A percentile compares a stretch with the other conserved stretches of the same genome.
These are phyloP conservation scores for Acromyrmex heyeri DNA, from an alignment of 1,140 invertebrate species.

Conservation along the genomic window DNA sequence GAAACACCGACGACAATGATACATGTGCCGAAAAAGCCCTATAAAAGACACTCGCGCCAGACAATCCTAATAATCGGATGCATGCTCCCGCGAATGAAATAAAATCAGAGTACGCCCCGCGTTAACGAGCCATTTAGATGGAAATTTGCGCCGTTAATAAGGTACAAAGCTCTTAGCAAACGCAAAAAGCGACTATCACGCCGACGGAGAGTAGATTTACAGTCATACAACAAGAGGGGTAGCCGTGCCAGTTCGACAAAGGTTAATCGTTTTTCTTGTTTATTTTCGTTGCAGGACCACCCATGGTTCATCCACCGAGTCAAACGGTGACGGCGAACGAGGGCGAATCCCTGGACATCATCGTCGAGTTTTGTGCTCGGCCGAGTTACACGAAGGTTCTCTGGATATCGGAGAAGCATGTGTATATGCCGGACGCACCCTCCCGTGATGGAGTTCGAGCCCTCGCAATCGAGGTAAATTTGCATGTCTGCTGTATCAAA, in stretches of 20 bases:
- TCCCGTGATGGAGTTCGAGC: constrained; percentile 86
- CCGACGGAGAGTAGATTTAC: constrained; percentile 55
- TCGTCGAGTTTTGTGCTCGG: constrained; percentile 88
- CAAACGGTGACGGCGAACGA: constrained; percentile 87
- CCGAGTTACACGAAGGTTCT: constrained; percentile 87
- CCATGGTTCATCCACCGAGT: constrained; percentile 87
- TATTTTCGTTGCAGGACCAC: constrained; percentile 86
- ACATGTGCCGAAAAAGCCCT: constrained; percentile 12
- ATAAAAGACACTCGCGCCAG: constrained; percentile 2
- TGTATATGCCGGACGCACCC: constrained; percentile 87
- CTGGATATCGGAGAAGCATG: constrained; percentile 87
- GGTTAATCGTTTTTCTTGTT: constrained; percentile 50
- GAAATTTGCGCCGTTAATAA: constrained; percentile 66
- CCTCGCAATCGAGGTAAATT: constrained; percentile 86
- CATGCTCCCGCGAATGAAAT: constrained; percentile 22
- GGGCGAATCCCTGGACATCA: constrained; percentile 86
- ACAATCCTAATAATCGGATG: neutral
- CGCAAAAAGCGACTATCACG: neutral
- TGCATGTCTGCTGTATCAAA: constrained; percentile 22
- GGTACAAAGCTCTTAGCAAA: constrained; percentile 57
- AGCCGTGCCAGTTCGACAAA: neutral
- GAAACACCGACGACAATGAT: constrained; percentile 2
- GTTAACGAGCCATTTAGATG: constrained; percentile 49
- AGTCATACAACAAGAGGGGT: neutral
- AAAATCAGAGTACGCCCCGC: constrained; percentile 33